Percentiles rank a stretch among this genome's conserved stretches.
Evolutionary conservation across 2,797 vertebrate species (phyloP).

Genomic region (Pelodytes ibericus): DNA sequence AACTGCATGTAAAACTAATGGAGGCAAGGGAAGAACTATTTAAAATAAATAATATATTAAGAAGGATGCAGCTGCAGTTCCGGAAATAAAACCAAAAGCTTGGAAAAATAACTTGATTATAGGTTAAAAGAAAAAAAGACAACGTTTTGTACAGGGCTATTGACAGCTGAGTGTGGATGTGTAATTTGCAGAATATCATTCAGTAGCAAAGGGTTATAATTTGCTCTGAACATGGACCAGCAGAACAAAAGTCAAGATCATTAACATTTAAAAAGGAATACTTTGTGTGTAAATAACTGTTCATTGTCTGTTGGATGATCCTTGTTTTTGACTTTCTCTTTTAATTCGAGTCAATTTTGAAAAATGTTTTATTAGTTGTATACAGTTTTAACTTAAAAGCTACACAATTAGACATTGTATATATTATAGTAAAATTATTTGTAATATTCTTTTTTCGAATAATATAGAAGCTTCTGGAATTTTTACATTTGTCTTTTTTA

Average conservation of each 20-base stretch:
- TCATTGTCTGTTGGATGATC: slow-evolving; percentile 17
- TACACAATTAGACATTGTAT: too few relatives aligned
- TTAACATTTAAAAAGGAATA: slow-evolving; percentile 30
- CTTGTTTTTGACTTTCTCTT: neutral
- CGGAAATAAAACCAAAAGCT: slow-evolving; percentile 46
- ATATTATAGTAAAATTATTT: too few relatives aligned
- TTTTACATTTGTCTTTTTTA: too few relatives aligned
- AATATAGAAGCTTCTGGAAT: too few relatives aligned
- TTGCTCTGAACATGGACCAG: slow-evolving; percentile 41
- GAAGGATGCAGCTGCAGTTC: slow-evolving; percentile 44
- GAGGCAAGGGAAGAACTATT: slow-evolving; percentile 19
- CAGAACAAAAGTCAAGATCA: slow-evolving; percentile 38
- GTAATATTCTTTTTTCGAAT: too few relatives aligned
- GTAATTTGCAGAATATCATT: slow-evolving; percentile 50
- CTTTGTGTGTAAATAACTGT: slow-evolving; percentile 30
- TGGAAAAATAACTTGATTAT: slow-evolving; percentile 48
- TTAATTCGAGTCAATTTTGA: neutral
- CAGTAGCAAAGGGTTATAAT: slow-evolving; percentile 39
- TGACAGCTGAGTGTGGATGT: slow-evolving; percentile 50
- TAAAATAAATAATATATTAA: slow-evolving; percentile 48
- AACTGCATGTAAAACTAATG: too few relatives aligned
- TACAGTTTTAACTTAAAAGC: too few relatives aligned
- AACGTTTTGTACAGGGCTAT: slow-evolving; percentile 37
- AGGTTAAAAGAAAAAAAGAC: slow-evolving; percentile 34
- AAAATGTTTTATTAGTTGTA: too few relatives aligned